A percentile compares a stretch with the other conserved stretches of the same genome.
phyloP scores from a whole-genome alignment of 2,888 invertebrate species.

The Blastobasis adustella region DNA sequence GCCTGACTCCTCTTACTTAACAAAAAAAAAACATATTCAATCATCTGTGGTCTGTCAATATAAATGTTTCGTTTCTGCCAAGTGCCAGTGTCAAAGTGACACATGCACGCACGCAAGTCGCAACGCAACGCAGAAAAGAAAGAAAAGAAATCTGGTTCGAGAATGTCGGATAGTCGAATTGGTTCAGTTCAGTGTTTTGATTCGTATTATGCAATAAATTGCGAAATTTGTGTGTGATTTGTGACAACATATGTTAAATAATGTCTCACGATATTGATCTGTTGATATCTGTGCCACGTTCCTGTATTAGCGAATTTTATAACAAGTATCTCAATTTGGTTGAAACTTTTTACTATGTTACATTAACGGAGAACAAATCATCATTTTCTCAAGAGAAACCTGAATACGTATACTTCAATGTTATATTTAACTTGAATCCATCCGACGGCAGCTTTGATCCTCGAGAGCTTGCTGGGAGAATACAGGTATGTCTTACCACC shows the following conservation, averaged over 20 bases:
- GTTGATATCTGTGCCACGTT: constrained; percentile 58
- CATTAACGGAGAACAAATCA: constrained; percentile 56
- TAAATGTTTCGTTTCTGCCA: no score
- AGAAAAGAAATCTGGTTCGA: no score
- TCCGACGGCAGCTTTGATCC: constrained; percentile 57
- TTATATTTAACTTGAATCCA: constrained; percentile 59
- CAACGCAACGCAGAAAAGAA: no score
- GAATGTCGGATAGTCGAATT: no score
- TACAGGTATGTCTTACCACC: constrained; percentile 46
- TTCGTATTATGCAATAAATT: no score
- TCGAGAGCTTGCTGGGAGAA: constrained; percentile 51
- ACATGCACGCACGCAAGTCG: no score
- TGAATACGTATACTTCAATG: constrained; percentile 59
- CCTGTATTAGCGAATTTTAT: constrained; percentile 57
- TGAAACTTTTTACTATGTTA: constrained; percentile 70
- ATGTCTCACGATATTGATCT: constrained; percentile 64
- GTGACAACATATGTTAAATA: constrained; percentile 18
- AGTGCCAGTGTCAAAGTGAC: no score
- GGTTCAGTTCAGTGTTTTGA: no score
- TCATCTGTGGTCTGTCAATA: no score
- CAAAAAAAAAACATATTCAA: no score
- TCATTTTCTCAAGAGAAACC: constrained; percentile 43
- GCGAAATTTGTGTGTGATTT: no score
- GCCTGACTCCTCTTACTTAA: no score
- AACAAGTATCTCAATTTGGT: constrained; percentile 63